phyloP scores from a whole-genome alignment of 2,888 invertebrate species.

The Aphodius sticticus region DNA sequence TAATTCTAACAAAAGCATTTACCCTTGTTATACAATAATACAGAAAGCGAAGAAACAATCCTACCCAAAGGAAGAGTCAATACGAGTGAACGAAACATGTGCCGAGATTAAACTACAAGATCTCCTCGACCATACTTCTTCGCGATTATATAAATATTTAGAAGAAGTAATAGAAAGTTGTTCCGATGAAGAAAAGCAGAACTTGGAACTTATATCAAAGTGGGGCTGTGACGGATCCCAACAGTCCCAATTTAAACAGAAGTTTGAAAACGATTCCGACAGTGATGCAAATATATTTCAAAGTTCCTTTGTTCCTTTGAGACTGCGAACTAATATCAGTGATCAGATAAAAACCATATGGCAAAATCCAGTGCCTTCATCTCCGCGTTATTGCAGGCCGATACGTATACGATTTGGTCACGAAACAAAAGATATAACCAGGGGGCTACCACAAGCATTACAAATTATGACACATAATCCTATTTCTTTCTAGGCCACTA shows the following conservation, averaged over 20 bases:
- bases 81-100: conserved; percentile 21
- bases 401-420: conserved; percentile 42
- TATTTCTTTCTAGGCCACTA: too few species aligned
- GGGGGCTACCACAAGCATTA: too few species aligned
- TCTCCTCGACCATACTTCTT: conserved; percentile 11
- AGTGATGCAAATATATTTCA: neutral
- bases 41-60: conserved; percentile 20
- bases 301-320: conserved; percentile 29
- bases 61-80: conserved; percentile 24
- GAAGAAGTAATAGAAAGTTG: conserved; percentile 23
- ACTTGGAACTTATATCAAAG: conserved; percentile 24
- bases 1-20: neutral
- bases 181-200: conserved; percentile 11
- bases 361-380: conserved; percentile 48
- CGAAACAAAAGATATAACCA: conserved; percentile 41
- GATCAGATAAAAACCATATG: conserved; percentile 42
- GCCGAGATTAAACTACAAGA: neutral
- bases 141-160: conserved; percentile 8
- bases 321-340: conserved; percentile 22
- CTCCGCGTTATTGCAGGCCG: conserved; percentile 45
- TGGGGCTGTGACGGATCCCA: conserved; percentile 28
- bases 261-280: conserved; percentile 40
- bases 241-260: conserved; percentile 46
- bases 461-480: too few species aligned
- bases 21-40: conserved; percentile 16